phyloP scores from a whole-genome alignment of 2,797 vertebrate species.

The Euphonia xanthogaster region DNA sequence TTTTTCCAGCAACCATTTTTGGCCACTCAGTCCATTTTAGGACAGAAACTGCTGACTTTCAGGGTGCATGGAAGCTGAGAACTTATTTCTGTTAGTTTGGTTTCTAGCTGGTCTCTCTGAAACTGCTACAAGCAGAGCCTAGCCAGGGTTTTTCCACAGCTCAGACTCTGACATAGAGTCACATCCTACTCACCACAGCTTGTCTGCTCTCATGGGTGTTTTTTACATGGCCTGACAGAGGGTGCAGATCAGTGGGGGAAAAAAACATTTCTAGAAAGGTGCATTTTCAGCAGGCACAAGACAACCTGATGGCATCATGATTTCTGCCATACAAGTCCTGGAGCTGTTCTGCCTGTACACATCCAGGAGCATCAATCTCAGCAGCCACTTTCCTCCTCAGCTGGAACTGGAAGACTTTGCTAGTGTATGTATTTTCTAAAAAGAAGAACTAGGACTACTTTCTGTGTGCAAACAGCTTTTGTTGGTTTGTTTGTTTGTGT shows the following conservation, averaged over 20 bases:
- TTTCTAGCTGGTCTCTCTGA: background rate
- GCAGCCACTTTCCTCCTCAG: background rate
- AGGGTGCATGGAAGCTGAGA: background rate
- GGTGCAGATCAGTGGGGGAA: background rate
- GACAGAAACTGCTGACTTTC: background rate
- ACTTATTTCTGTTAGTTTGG: background rate
- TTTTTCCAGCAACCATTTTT: background rate
- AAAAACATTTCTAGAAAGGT: background rate
- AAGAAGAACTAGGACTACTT: background rate
- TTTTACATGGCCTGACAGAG: background rate
- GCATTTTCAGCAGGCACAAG: background rate
- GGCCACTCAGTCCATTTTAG: background rate
- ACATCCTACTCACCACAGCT: background rate
- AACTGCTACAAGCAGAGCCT: background rate
- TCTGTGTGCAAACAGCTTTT: background rate
- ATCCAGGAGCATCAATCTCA: background rate
- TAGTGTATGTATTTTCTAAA: accelerated
- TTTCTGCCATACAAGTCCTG: background rate
- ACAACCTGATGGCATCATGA: background rate
- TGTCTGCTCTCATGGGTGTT: accelerated
- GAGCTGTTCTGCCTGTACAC: background rate
- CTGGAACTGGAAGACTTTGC: background rate
- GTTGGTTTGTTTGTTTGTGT: background rate
- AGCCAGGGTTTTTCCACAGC: background rate
- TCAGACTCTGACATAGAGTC: background rate